Percentiles rank a stretch among this genome's conserved stretches.
Evolutionary conservation across 2,888 invertebrate genomes (phyloP).

Genomic region (Ormyrus pomaceus): DNA sequence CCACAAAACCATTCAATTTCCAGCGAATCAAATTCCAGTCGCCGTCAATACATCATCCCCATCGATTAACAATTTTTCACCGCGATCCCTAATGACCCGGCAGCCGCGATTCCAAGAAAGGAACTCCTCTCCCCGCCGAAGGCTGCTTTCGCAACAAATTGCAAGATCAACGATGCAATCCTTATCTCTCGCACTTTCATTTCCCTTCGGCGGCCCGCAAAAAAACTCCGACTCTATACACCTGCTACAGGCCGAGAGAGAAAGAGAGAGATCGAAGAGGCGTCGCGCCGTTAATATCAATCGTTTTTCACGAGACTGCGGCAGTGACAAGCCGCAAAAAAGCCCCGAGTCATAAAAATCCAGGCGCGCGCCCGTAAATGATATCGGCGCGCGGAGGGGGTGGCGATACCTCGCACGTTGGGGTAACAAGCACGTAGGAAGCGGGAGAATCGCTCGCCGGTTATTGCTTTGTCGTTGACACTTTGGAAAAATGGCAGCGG

Average conservation of each 20-base stretch:
- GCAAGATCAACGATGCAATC: conserved; percentile 29
- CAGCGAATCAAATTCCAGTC: too few species aligned
- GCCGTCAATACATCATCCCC: too few species aligned
- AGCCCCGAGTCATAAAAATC: conserved; percentile 28
- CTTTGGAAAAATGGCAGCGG: conserved; percentile 19
- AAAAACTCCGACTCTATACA: neutral
- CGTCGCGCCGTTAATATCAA: neutral
- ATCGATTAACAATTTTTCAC: too few species aligned
- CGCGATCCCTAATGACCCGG: too few species aligned
- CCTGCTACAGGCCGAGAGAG: too few species aligned
- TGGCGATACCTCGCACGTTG: neutral
- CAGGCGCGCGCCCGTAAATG: neutral
- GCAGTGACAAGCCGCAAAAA: conserved; percentile 8
- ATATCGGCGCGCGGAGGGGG: too few species aligned
- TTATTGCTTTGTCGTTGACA: conserved; percentile 18
- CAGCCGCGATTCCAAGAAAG: too few species aligned
- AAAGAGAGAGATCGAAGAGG: neutral
- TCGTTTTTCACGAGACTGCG: conserved; percentile 21
- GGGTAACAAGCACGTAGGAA: neutral
- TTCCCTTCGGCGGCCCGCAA: too few species aligned
- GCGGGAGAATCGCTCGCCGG: too few species aligned
- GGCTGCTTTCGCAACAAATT: conserved; percentile 5
- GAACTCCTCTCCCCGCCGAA: too few species aligned
- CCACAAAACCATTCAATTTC: too few species aligned
- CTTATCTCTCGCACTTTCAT: neutral